Evolutionary conservation across 2,113 vertebrate genomes (phyloP).

Genomic region (Bufo gargarizans): DNA sequence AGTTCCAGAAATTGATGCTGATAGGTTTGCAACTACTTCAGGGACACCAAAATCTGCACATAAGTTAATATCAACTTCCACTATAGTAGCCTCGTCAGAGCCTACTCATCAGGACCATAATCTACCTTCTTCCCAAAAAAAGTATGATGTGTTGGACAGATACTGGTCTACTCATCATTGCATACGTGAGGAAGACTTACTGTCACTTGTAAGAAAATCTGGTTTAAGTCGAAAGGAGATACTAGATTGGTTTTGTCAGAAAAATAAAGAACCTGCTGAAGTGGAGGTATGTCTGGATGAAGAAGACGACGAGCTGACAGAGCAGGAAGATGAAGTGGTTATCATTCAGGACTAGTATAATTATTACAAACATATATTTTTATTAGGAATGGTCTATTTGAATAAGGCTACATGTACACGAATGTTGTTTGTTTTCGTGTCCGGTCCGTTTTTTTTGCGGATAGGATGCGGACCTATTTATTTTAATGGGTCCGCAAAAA

Average conservation of each 20-base stretch:
- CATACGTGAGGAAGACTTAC: slow-evolving; percentile 74
- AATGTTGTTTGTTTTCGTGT: too few relatives aligned
- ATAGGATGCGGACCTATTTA: too few relatives aligned
- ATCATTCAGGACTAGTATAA: slow-evolving; percentile 64
- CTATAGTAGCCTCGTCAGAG: background rate
- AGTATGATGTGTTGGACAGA: slow-evolving; percentile 64
- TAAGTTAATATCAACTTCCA: background rate
- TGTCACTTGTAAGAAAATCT: slow-evolving; percentile 72
- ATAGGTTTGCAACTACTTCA: slow-evolving; percentile 7
- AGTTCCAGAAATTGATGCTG: slow-evolving; percentile 1
- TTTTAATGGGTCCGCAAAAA: too few relatives aligned
- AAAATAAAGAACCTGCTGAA: slow-evolving; percentile 70
- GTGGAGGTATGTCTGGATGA: slow-evolving; percentile 72
- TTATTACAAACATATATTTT: slow-evolving; percentile 12
- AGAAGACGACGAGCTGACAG: slow-evolving; percentile 67
- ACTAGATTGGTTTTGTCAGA: slow-evolving; percentile 82
- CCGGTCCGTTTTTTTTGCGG: too few relatives aligned
- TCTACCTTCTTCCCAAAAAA: slow-evolving; percentile 58
- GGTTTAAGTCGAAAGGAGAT: slow-evolving; percentile 84
- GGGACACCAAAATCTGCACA: slow-evolving; percentile 15
- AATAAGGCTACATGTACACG: background rate
- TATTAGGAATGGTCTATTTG: slow-evolving; percentile 30
- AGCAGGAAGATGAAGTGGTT: slow-evolving; percentile 61
- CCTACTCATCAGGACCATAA: slow-evolving; percentile 50
- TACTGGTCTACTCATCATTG: slow-evolving; percentile 64